phyloP scores from a whole-genome alignment of 2,113 vertebrate species.

The Shinisaurus crocodilurus region DNA sequence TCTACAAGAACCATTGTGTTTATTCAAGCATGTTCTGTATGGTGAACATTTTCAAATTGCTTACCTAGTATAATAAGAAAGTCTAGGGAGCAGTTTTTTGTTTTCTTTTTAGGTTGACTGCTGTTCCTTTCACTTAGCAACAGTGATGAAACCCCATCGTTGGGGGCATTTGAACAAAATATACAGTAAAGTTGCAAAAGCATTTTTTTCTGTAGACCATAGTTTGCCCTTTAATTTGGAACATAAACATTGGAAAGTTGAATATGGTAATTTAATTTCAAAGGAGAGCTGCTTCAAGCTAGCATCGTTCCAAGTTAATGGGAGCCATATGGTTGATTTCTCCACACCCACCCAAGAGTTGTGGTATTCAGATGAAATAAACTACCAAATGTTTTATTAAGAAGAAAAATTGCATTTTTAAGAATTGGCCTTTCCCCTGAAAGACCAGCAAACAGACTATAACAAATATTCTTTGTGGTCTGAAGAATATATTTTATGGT shows the following conservation, averaged over 20 bases:
- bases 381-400: neutral
- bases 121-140: constrained; percentile 18
- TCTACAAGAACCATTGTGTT: neutral
- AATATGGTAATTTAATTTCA: constrained; percentile 66
- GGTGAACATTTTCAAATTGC: neutral
- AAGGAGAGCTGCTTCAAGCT: constrained; percentile 60
- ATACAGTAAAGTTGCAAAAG: constrained; percentile 51
- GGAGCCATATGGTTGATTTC: constrained; percentile 53
- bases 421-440: constrained; percentile 39
- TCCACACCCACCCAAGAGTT: constrained; percentile 2
- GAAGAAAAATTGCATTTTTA: constrained; percentile 29
- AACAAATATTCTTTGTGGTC: constrained; percentile 49
- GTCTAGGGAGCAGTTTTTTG: constrained; percentile 13
- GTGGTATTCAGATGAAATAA: constrained; percentile 44
- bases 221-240: constrained; percentile 67
- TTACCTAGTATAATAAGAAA: constrained; percentile 21
- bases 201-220: constrained; percentile 39
- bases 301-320: constrained; percentile 51
- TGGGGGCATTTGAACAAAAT: constrained; percentile 54
- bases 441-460: neutral
- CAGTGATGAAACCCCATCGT: constrained; percentile 6
- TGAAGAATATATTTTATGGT: constrained; percentile 32
- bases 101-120: neutral
- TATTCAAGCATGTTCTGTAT: neutral
- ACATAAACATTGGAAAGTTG: constrained; percentile 68